phyloP scores from a whole-genome alignment of 2,113 vertebrate genomes.

The Vombatus ursinus region DNA sequence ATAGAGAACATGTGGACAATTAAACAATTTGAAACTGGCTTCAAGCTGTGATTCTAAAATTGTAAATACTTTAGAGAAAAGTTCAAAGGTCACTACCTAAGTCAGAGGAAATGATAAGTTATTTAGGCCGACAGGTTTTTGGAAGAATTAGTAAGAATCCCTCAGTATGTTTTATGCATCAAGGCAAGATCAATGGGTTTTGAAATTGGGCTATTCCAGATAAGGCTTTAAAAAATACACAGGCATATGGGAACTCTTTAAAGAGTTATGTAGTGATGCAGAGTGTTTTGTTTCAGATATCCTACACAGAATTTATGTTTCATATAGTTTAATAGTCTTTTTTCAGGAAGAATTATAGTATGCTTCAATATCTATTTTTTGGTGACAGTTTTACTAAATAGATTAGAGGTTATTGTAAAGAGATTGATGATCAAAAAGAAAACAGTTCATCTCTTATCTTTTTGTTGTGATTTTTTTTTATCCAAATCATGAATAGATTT shows the following conservation, averaged over 20 bases:
- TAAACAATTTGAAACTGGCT: slow-evolving; percentile 32
- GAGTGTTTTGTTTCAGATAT: background rate
- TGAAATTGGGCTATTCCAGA: slow-evolving; percentile 57
- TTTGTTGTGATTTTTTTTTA: slow-evolving; percentile 17
- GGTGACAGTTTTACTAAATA: background rate
- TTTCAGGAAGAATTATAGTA: slow-evolving; percentile 52
- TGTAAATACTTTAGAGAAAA: slow-evolving; percentile 48
- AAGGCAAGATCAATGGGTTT: slow-evolving; percentile 52
- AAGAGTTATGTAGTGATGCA: slow-evolving; percentile 44
- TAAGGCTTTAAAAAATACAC: slow-evolving; percentile 63
- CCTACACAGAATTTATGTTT: slow-evolving; percentile 27
- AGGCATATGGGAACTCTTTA: slow-evolving; percentile 36
- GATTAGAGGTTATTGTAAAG: slow-evolving; percentile 55
- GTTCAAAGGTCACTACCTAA: slow-evolving; percentile 48
- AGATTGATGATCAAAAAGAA: slow-evolving; percentile 67
- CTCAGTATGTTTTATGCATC: slow-evolving; percentile 47
- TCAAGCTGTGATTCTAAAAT: slow-evolving; percentile 38
- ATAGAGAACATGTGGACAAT: slow-evolving; percentile 34
- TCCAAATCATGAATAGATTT: background rate
- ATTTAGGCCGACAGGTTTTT: slow-evolving; percentile 40
- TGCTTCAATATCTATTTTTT: slow-evolving; percentile 57
- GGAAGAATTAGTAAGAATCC: slow-evolving; percentile 52
- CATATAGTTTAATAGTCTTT: slow-evolving; percentile 51
- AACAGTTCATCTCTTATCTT: slow-evolving; percentile 7
- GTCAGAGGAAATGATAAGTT: slow-evolving; percentile 11